These are phyloP conservation scores for Miichthys miiuy DNA, from an alignment of 2,797 vertebrate species.

Conservation along the genomic window DNA sequence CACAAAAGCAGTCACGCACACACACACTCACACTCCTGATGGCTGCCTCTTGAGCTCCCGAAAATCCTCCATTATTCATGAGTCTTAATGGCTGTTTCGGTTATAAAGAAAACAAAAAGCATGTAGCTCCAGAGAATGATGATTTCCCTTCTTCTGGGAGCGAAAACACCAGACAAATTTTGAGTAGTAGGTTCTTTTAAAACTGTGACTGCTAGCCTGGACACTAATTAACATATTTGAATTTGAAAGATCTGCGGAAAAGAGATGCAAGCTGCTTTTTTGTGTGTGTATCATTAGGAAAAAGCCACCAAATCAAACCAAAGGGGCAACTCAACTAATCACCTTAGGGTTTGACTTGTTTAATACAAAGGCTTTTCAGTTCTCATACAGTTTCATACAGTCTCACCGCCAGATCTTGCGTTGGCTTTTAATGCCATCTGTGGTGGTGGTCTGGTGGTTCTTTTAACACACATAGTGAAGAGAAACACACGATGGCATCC, in stretches of 20 bases:
- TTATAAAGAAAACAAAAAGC: conserved; percentile 55
- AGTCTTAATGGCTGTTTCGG: conserved; percentile 59
- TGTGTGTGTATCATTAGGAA: not conserved
- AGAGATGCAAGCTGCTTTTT: not conserved
- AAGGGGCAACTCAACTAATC: not conserved
- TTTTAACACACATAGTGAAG: conserved; percentile 46
- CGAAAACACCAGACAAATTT: conserved; percentile 21
- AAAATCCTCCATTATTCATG: conserved; percentile 70
- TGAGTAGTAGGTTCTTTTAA: conserved; percentile 11
- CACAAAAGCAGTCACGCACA: conserved; percentile 26
- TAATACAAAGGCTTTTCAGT: conserved; percentile 14
- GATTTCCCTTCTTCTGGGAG: conserved; percentile 28
- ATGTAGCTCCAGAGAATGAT: conserved; percentile 27
- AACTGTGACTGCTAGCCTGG: not conserved
- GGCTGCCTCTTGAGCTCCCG: conserved; percentile 42
- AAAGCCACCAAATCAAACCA: not conserved
- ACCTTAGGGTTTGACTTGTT: conserved; percentile 14
- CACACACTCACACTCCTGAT: conserved; percentile 37
- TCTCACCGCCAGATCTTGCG: conserved; percentile 28
- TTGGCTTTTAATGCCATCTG: conserved; percentile 57
- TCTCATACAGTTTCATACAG: conserved; percentile 23
- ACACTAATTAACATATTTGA: conserved; percentile 21
- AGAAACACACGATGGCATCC: conserved; percentile 34
- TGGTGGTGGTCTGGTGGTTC: conserved; percentile 31
- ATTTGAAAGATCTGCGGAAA: not conserved